Evolutionary conservation across 2,113 vertebrate species (phyloP), one percentile per base, ranked within the genome.

Genomic region (Piliocolobus tephrosceles): DNA sequence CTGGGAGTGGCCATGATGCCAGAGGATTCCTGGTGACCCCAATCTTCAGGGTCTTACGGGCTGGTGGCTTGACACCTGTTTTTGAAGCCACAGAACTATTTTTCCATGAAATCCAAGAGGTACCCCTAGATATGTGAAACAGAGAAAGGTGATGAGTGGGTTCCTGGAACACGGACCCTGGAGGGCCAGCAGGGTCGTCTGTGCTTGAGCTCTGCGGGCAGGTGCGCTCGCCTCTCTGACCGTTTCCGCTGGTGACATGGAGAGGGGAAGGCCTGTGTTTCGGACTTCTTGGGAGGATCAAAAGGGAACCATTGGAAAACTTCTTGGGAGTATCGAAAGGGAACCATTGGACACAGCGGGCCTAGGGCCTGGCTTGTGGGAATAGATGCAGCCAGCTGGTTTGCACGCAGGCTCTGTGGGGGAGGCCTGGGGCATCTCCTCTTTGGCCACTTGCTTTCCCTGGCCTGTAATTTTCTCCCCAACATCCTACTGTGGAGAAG

Each of bases 361-460:
- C 1, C 25, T 3, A 3, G 50, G 68, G 14, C 22, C 9, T 3
- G 10, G 43, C 27, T 4, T 22, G 0, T 0, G 0, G 4, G 10
- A 3, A 1, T 1, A 25, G 6, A 10, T 16, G 14, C 5, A 4
- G 52, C 22, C 17, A 6, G 52, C 17, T 0, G 0, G 10, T 11
- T 17, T 38, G 23, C 27, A 6, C 52, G 2, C 2, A 17, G 5
- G 38, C 32, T 58, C 35, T 5, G 25, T 52, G 20, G 7, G 70
- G 25, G 50, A 11, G 20, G 5, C 30, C 14, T 0, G 7, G 35
- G 52, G 70, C 16, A 1, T 5, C 61, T 35, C 30, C 73, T 6
- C 13, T 3, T 23, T 11, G 7, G 73, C 57, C 35, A 32, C 32
- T 58, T 0, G 0, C 35, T 40, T 43, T 43, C 47, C 3, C 0